Base-by-base conservation (phyloP, 2,113 vertebrate genomes). In the Argyrosomus japonicus region DNA sequence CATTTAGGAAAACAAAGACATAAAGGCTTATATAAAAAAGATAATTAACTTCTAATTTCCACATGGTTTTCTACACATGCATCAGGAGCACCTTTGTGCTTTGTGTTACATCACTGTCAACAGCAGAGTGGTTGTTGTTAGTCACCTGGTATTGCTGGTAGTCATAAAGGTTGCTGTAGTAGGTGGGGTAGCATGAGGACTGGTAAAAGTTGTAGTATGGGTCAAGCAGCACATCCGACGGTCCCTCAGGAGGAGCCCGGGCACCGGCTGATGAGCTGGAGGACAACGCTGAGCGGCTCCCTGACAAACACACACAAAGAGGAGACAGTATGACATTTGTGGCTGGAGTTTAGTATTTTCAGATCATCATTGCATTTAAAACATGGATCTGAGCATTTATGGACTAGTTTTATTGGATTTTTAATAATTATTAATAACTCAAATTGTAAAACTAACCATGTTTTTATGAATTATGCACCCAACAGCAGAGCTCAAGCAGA, bases 171-270 rank as follows among this genome's bases (percentile, higher is more conserved):
- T 9, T 40, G 36, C 36, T 40, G 36, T 40, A 40, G 36, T 40
- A 36, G 32, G 32, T 36, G 32, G 32, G 32, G 32, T 36, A 36
- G 7, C 32, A 36, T 7, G 32, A 36, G 32, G 32, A 36, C 32
- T 36, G 32, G 32, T 36, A 36, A 36, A 36, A 36, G 32, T 36
- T 36, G 32, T 36, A 36, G 32, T 40, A 40, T 40, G 36, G 36
- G 60, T 99, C 98, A 23, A 97, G 87, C 83, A 97, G 94, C 87
- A 97, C 93, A 73, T 99, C 98, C 76, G 97, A 92, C 2, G 95
- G 61, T 86, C 94, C 96, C 74, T 99, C 97, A 77, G 93, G 70
- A 40, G 96, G 96, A 96, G 96, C 94, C 94, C 96, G 96, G 95
- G 91, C 95, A 91, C 95, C 8, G 8, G 95, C 91, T 14, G 95